Evolutionary conservation across 2,797 vertebrate genomes (phyloP).

Genomic region (Sebastes matsubarae): DNA sequence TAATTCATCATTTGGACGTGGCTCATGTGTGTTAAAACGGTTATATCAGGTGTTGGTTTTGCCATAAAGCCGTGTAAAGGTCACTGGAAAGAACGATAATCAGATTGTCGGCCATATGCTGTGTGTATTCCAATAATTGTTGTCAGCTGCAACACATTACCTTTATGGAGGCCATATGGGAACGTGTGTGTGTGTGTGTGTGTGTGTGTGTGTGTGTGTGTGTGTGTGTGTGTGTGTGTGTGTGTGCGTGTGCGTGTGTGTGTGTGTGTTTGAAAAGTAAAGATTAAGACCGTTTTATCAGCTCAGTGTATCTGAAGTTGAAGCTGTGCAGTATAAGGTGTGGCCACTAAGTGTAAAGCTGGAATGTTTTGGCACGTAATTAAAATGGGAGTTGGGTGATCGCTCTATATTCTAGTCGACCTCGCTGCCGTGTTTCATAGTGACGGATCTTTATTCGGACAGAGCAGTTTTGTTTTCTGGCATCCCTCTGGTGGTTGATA

Average conservation of each 20-base stretch:
- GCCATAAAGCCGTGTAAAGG: not conserved
- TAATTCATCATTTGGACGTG: not conserved
- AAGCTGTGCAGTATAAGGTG: not conserved
- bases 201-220: not conserved
- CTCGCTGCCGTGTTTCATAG: not conserved
- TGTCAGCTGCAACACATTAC: not conserved
- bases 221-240: not conserved
- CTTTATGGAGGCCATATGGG: not conserved
- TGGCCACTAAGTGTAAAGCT: not conserved
- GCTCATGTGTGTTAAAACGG: not conserved
- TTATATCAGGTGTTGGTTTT: not conserved
- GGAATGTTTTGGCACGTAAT: not conserved
- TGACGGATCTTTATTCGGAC: not conserved
- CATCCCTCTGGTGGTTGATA: not conserved
- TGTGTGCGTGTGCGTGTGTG: no score
- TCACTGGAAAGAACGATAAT: slow-evolving; percentile 6
- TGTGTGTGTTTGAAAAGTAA: not conserved
- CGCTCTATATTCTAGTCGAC: not conserved
- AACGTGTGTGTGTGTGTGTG: not conserved
- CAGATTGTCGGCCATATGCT: slow-evolving; percentile 2
- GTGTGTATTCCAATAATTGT: slow-evolving; percentile 4
- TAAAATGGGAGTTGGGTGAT: slow-evolving; percentile 22
- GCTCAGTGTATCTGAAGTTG: not conserved
- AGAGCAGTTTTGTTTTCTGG: not conserved
- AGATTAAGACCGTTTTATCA: slow-evolving; percentile 26